A percentile compares a stretch with the other conserved stretches of the same genome.
Conservation (phyloP, 2,888 invertebrate genomes). For the Elysia crispata region DNA sequence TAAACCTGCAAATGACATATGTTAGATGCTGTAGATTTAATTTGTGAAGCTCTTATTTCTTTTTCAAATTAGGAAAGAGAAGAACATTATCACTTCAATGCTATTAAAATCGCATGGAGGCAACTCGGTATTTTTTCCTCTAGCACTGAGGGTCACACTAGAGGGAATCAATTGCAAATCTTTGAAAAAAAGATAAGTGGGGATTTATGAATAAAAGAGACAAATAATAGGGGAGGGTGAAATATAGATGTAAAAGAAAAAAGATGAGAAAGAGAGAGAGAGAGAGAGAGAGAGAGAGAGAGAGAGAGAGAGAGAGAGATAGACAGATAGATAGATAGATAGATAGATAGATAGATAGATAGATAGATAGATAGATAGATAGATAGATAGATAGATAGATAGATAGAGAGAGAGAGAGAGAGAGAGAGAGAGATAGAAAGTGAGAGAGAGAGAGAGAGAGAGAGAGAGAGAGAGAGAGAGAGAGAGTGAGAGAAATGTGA, state of each 20-base stretch:
- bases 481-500: not conserved
- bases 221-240: too few species aligned
- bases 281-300: not conserved
- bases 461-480: constrained; percentile 13
- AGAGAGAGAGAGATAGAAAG: constrained; percentile 19
- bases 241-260: too few species aligned
- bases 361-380: constrained; percentile 14
- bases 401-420: not conserved
- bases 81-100: too few species aligned
- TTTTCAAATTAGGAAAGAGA: not conserved
- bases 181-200: too few species aligned
- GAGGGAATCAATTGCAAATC: too few species aligned
- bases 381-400: constrained; percentile 12
- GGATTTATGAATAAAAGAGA: too few species aligned
- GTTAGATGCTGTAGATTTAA: too few species aligned
- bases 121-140: too few species aligned
- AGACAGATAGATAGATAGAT: not conserved
- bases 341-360: constrained; percentile 3
- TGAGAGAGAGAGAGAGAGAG: constrained; percentile 32
- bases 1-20: too few species aligned
- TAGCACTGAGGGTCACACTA: too few species aligned
- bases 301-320: not conserved
- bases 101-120: too few species aligned
- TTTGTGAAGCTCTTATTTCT: not conserved
- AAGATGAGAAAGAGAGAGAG: constrained; percentile 18